phyloP scores from a whole-genome alignment of 2,797 vertebrate genomes.

The Catharus ustulatus region DNA sequence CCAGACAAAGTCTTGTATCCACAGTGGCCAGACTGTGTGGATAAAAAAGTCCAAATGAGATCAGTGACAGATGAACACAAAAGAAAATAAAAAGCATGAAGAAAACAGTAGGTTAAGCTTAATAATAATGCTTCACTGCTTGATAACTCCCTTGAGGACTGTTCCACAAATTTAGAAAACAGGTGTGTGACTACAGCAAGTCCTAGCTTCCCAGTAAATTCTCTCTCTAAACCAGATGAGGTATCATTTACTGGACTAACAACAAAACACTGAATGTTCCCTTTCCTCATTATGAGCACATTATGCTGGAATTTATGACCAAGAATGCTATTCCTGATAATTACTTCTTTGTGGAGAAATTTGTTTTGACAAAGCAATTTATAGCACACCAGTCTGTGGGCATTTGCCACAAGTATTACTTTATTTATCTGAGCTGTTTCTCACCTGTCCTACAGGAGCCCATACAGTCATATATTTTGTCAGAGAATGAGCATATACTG shows the following conservation, averaged over 20 bases:
- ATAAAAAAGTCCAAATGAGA: not conserved
- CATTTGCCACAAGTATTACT: not conserved
- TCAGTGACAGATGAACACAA: not conserved
- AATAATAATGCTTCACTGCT: not conserved
- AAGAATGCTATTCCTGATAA: not conserved
- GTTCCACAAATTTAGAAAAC: not conserved
- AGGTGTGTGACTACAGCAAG: not conserved
- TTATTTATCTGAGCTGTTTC: not conserved
- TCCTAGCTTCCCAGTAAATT: not conserved
- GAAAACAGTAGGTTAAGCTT: not conserved
- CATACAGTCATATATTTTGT: not conserved
- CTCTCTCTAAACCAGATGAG: not conserved
- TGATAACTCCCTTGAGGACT: not conserved
- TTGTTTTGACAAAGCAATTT: not conserved
- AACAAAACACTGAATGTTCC: not conserved
- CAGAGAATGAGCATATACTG: not conserved
- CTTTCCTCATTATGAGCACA: not conserved
- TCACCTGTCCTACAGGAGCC: not conserved
- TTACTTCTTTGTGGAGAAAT: not conserved
- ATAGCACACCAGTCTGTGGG: not conserved
- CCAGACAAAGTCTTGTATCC: not conserved
- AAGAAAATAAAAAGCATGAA: not conserved
- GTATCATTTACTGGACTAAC: not conserved
- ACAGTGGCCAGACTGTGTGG: not conserved
- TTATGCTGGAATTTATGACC: conserved; percentile 6